phyloP scores from a whole-genome alignment of 2,797 vertebrate genomes.

The Catostomus latipinnis region DNA sequence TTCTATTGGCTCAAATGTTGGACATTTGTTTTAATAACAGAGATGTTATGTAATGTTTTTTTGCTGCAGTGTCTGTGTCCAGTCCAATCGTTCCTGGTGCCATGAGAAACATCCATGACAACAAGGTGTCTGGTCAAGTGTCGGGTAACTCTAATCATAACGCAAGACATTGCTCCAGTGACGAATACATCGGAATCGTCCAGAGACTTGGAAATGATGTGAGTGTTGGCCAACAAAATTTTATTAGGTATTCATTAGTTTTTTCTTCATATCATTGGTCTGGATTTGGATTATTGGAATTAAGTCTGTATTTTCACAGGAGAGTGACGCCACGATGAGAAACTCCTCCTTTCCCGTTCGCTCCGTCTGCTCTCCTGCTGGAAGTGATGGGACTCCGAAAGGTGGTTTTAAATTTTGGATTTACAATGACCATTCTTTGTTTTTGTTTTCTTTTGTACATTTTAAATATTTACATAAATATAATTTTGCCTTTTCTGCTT shows the following conservation, averaged over 20 bases:
- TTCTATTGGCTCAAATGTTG: too few relatives aligned
- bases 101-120: constrained; percentile 92
- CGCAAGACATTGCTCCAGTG: constrained; percentile 86
- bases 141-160: constrained; percentile 93
- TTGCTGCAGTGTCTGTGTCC: constrained; percentile 81
- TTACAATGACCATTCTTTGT: neutral
- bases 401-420: constrained; percentile 71
- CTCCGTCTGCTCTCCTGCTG: constrained; percentile 91
- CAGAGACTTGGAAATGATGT: constrained; percentile 94
- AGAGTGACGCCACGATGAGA: constrained; percentile 90
- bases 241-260: too few relatives aligned
- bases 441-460: neutral
- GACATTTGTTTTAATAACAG: too few relatives aligned
- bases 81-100: constrained; percentile 87
- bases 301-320: constrained; percentile 70
- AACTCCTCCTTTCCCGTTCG: constrained; percentile 87
- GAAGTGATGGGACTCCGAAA: constrained; percentile 90
- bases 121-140: constrained; percentile 90
- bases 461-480: too few relatives aligned
- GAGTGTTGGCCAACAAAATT: constrained; percentile 61
- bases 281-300: neutral
- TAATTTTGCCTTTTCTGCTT: neutral
- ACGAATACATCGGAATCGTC: constrained; percentile 92
- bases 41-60: neutral
- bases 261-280: too few relatives aligned